Evolutionary conservation across 2,888 invertebrate genomes (phyloP).

Genomic region (Eupithecia subfuscata): DNA sequence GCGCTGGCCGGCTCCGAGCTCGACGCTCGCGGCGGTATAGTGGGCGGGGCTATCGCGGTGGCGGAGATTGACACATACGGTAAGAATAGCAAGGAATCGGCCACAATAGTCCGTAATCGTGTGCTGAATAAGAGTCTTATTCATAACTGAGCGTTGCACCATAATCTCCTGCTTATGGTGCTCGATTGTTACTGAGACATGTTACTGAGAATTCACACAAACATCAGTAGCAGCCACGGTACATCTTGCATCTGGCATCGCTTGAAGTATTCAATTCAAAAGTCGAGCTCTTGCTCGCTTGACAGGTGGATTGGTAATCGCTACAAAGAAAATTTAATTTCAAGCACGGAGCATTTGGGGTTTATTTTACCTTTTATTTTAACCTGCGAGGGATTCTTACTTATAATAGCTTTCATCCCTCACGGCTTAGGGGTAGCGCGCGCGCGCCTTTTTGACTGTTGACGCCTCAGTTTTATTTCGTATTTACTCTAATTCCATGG

Average conservation of each 20-base stretch:
- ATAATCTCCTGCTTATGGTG: too few relatives aligned
- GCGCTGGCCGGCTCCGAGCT: constrained; percentile 95
- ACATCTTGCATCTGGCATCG: neutral
- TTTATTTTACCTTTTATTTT: too few relatives aligned
- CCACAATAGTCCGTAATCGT: neutral
- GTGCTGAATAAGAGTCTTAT: neutral
- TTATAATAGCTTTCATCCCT: too few relatives aligned
- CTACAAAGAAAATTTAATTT: neutral
- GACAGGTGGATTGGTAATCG: too few relatives aligned
- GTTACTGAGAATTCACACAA: neutral
- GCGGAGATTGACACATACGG: constrained; percentile 93
- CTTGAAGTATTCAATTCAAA: neutral
- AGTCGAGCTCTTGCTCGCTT: neutral
- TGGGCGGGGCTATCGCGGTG: constrained; percentile 97
- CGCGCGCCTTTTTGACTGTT: too few relatives aligned
- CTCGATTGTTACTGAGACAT: neutral
- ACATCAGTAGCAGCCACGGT: neutral
- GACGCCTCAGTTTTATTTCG: too few relatives aligned
- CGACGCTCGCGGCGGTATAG: constrained; percentile 98
- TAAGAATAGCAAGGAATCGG: constrained; percentile 49
- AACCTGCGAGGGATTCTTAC: too few relatives aligned
- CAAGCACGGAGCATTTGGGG: neutral
- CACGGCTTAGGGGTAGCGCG: too few relatives aligned
- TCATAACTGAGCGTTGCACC: neutral
- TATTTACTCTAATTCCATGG: too few relatives aligned